phyloP scores from a whole-genome alignment of 2,888 invertebrate genomes.

The Morpho deidamia region DNA sequence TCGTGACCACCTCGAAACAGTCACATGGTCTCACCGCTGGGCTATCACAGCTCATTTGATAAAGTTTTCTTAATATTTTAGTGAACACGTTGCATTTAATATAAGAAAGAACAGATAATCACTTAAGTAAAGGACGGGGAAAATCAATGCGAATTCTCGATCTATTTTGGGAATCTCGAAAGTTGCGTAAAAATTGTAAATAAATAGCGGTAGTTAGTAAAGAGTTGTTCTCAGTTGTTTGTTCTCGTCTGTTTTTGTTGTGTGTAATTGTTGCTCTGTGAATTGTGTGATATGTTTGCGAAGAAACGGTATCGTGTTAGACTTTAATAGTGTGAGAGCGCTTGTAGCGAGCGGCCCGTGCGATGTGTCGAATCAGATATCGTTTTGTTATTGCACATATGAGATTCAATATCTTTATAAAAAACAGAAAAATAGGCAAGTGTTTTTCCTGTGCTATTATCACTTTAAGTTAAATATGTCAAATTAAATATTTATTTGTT shows the following conservation, averaged over 20 bases:
- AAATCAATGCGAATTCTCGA: slow-evolving; percentile 6
- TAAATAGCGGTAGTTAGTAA: background rate
- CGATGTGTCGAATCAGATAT: slow-evolving; percentile 51
- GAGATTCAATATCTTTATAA: slow-evolving; percentile 52
- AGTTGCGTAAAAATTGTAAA: background rate
- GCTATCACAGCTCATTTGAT: too few relatives aligned
- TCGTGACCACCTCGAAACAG: too few relatives aligned
- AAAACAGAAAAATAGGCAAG: slow-evolving; percentile 57
- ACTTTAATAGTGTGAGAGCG: slow-evolving; percentile 15
- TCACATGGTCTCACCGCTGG: too few relatives aligned
- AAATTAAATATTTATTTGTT: background rate
- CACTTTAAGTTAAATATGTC: background rate
- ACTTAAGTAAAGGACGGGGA: slow-evolving; percentile 1
- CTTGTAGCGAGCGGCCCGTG: slow-evolving; percentile 24
- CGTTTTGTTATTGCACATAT: slow-evolving; percentile 43
- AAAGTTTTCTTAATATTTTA: background rate
- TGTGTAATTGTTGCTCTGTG: background rate
- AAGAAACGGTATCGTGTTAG: slow-evolving; percentile 2
- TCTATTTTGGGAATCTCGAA: background rate
- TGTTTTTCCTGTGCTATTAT: slow-evolving; percentile 27
- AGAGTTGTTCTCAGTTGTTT: background rate
- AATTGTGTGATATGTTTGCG: slow-evolving; percentile 1
- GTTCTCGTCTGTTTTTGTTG: background rate
- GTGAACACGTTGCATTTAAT: background rate
- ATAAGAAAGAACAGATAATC: background rate